Base-by-base conservation (phyloP, 2,888 invertebrate species). In the Xestia rhomboidea region DNA sequence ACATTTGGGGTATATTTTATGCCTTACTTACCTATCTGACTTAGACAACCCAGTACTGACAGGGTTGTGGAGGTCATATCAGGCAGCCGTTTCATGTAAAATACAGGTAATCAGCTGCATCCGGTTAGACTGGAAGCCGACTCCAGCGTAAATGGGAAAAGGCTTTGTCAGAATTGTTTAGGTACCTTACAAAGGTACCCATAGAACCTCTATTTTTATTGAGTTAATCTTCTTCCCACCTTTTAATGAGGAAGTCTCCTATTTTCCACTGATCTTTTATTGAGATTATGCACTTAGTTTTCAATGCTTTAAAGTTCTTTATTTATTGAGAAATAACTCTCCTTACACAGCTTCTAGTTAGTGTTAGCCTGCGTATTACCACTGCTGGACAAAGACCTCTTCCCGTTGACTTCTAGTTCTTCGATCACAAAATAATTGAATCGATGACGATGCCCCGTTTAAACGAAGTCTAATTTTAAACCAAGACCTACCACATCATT, bases 381-480 rank as follows among this genome's bases (percentile, higher is more conserved):
- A 8, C 18, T 54, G 3, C 8, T 73, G 51, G 0, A 1, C 24
- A 24, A 41, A 41, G 3, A 5, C 18, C 3, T 27, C 3, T 30
- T 54, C 30, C 8, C 10, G 1, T 41, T 8, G 41, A 8, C 13
- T 18, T 27, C 24, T 34, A 8, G 2, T 66, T 44, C 44, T 15
- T 62, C 1, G 24, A 34, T 64, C 44, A 49, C 21, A 27, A 49
- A 54, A 24, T 11, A 18, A 38, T 46, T 38, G 15, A 38, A 38
- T 51, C 66, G 11, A 38, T 24, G 44, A 15, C 1, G 11, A 49
- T 62, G n/a, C 60, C 27, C n/a, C 27, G 11, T 41, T 18, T 44
- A 7, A 18, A 21, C 24, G 15, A n/a, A 67, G 6, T 62, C 62
- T 46, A 62, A 74, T 68, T 67, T 68, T 54, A 74, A 54, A 68